These are phyloP conservation scores for Trachemys scripta DNA, from an alignment of 2,113 vertebrate genomes.

Conservation along the genomic window DNA sequence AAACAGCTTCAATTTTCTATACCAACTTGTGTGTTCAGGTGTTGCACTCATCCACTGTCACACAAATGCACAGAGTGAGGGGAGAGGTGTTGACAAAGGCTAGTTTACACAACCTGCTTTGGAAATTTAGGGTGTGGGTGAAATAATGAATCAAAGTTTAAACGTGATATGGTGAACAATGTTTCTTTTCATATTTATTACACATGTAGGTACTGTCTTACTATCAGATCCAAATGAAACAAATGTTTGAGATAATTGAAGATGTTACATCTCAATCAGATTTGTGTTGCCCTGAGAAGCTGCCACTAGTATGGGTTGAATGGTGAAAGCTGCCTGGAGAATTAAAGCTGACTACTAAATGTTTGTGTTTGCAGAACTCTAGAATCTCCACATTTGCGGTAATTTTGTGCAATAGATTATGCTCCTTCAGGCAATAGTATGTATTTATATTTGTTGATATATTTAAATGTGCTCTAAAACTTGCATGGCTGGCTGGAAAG, in stretches of 20 bases:
- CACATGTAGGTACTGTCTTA: background rate
- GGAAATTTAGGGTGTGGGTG: background rate
- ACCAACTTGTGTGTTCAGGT: background rate
- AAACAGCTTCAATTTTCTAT: background rate
- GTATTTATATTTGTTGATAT: slow-evolving; percentile 13
- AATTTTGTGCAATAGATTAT: background rate
- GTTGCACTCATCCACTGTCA: background rate
- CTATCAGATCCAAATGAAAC: background rate
- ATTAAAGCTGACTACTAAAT: background rate
- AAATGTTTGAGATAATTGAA: background rate
- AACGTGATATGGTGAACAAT: background rate
- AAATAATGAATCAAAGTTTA: background rate
- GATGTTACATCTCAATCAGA: background rate
- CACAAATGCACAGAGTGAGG: background rate
- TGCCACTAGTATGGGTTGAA: background rate
- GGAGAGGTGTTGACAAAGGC: background rate
- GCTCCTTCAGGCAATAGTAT: slow-evolving; percentile 9
- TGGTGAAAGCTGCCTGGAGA: background rate
- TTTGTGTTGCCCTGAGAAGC: background rate
- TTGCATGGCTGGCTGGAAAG: background rate
- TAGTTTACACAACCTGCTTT: background rate
- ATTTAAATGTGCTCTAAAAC: background rate
- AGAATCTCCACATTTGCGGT: background rate
- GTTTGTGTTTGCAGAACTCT: slow-evolving; percentile 13
- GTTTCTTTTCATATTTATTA: background rate